A percentile compares a stretch with the other conserved stretches of the same genome.
Evolutionary conservation across 2,797 vertebrate species (phyloP).

Genomic region (Lindbergichthys nudifrons): DNA sequence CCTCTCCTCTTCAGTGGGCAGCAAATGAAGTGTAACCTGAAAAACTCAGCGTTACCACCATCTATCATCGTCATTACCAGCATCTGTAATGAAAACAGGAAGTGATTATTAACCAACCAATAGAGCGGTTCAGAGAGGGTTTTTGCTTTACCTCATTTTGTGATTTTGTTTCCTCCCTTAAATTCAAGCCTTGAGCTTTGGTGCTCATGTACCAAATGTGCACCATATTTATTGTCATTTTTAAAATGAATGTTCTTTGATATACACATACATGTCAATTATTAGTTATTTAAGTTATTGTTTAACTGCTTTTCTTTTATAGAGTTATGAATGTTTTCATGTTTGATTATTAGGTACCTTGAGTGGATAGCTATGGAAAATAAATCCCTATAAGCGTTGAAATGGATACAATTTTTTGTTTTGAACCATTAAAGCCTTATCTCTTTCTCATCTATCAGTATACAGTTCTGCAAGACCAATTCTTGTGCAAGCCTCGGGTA

Average conservation of each 20-base stretch:
- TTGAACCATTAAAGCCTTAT: not conserved
- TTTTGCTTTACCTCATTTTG: not conserved
- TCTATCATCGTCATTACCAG: constrained; percentile 33
- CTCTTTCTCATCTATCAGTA: not conserved
- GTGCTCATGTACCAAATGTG: too few species aligned
- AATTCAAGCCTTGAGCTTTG: too few species aligned
- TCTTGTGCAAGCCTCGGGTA: not conserved
- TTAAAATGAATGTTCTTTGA: too few species aligned
- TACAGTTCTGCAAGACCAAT: not conserved
- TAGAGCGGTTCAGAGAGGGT: not conserved
- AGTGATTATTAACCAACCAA: constrained; percentile 16
- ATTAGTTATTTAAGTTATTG: too few species aligned
- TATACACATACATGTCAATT: too few species aligned
- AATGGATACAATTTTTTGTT: not conserved
- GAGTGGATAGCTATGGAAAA: not conserved
- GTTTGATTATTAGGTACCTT: not conserved
- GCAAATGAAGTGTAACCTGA: constrained; percentile 51
- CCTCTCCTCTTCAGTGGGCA: constrained; percentile 40
- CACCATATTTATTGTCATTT: too few species aligned
- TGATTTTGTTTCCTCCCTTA: too few species aligned
- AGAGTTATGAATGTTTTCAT: too few species aligned
- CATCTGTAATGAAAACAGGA: constrained; percentile 10
- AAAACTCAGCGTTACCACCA: constrained; percentile 26
- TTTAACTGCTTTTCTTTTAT: too few species aligned
- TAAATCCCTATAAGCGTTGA: not conserved